Evolutionary conservation across 2,888 invertebrate species (phyloP), one percentile per base, ranked within the genome.

Genomic region (Tanypteryx hageni): DNA sequence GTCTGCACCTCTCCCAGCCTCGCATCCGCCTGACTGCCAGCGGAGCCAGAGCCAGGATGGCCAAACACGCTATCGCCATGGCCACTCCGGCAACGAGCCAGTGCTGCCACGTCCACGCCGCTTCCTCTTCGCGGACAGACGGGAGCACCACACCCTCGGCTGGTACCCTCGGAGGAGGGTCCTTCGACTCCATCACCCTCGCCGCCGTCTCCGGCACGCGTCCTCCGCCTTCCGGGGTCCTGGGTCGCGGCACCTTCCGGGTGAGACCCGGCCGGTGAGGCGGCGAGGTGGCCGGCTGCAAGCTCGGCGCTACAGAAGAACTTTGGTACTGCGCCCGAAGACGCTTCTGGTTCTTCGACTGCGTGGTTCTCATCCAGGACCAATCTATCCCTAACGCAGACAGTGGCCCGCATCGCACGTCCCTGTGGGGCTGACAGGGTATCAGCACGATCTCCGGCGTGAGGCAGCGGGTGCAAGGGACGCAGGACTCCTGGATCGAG

Each of bases 341-440:
- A 92, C 93, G n/a, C 92, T 92, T 59, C 64, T 31, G 44, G 7
- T 11, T 4, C n/a, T 16, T 92, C 95, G 94, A 31, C 18, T 44
- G 61, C 22, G 27, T 68, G 31, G 9, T 14, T 7, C 57, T 68
- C 56, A 13, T 82, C 83, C 31, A 89, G n/a, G 96, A 94, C 96
- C 96, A 96, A 94, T 96, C 96, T 93, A 97, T 96, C 94, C 96
- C 96, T 93, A 97, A 95, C 94, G 97, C 96, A 93, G 96, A 96
- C 83, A 97, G 95, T 1, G 97, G 96, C 81, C 97, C 97, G 95
- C 98, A 98, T 93, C 97, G 95, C 82, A 98, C 97, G 95, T 98
- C 97, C 93, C 97, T 96, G 95, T 98, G 97, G 93, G 97, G 95
- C 94, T 97, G 97, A 95, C 98, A 98, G 92, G 98, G 97, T 92